Base-by-base conservation (phyloP, 2,888 invertebrate genomes). In the Aromia moschata region DNA sequence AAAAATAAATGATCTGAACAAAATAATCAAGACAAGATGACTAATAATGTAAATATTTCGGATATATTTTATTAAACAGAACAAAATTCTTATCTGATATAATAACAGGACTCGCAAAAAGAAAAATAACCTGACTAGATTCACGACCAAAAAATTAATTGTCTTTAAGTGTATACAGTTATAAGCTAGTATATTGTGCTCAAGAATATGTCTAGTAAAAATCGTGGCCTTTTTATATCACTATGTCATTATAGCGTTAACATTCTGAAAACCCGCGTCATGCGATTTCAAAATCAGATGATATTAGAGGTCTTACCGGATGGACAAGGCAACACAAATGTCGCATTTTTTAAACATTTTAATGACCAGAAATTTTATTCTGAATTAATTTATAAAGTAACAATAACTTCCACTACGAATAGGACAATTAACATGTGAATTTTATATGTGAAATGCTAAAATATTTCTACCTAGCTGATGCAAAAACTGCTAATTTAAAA, bases 161-260 rank as follows among this genome's bases (percentile, higher is more conserved):
- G 63, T 57, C 62, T 62, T 62, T 54, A 58, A 60, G 60, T 51
- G 58, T 58, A 52, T 57, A 57, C 45, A 33, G 37, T 47, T 37
- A 47, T 17, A 2, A 25, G 33, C 11, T 33, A 33, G 33, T 33
- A 17, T 33, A 20, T 11, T 37, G 17, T 47, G 47, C 16, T 37
- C 47, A 36, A 47, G 31, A 47, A 47, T 47, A 47, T 36, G 47
- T 36, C 47, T 18, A 18, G 7, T 18, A 47, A 47, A 47, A 47
- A 47, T 15, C 17, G 31, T 20, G 12, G 17, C 11, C 20, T 43
- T 25, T 15, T 40, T 20, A 7, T 43, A 33, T 37, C 9, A 4
- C 37, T 5, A 47, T 16, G n/a, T 43, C 31, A 47, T 20, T 36
- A 10, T 47, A 47, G 30, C 36, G 47, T 37, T 18, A 17, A 36